phyloP scores from a whole-genome alignment of 2,113 vertebrate genomes.

The Phyllostomus hastatus region DNA sequence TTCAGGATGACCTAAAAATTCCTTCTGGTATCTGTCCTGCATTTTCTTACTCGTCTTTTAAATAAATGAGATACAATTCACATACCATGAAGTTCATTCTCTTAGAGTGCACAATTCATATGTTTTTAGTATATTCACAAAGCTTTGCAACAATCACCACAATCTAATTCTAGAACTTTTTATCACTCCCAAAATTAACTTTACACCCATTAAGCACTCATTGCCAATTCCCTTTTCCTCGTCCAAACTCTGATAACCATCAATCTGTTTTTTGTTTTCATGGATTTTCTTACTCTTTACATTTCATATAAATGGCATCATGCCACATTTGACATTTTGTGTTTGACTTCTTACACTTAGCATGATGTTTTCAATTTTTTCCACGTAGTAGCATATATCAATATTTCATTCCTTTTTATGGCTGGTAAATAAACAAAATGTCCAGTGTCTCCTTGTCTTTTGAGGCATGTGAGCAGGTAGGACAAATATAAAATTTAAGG shows the following conservation, averaged over 20 bases:
- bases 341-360: background rate
- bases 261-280: background rate
- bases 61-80: background rate
- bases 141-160: background rate
- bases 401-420: background rate
- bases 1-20: background rate
- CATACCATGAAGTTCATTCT: background rate
- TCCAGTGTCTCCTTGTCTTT: background rate
- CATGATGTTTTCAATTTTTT: background rate
- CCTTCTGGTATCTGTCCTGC: background rate
- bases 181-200: background rate
- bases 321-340: background rate
- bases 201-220: background rate
- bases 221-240: background rate
- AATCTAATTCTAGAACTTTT: background rate
- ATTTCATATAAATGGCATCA: background rate
- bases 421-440: background rate
- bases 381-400: background rate
- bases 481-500: background rate
- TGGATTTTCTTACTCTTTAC: background rate
- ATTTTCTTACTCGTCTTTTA: background rate
- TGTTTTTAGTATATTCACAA: background rate
- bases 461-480: background rate
- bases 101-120: background rate
- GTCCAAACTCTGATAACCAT: background rate